Evolutionary conservation across 2,113 vertebrate genomes (phyloP).

Genomic region (Gambusia holbrooki): DNA sequence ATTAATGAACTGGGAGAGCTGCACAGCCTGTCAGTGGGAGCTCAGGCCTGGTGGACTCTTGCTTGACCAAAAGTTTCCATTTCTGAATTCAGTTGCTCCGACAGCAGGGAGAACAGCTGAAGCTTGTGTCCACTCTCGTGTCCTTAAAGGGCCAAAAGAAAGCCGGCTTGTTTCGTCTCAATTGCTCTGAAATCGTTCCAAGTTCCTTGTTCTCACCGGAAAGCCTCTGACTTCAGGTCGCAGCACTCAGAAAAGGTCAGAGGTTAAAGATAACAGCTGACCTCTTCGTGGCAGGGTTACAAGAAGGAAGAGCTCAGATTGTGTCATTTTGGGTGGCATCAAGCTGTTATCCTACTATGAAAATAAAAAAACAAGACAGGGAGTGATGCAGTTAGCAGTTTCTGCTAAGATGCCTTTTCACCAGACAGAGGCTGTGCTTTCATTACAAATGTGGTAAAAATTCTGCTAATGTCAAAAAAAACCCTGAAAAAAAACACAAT

Average conservation of each 20-base stretch:
- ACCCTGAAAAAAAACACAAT: too few species aligned
- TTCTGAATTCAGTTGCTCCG: slow-evolving; percentile 21
- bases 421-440: not conserved
- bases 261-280: slow-evolving; percentile 34
- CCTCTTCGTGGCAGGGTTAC: slow-evolving; percentile 27
- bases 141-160: slow-evolving; percentile 42
- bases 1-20: slow-evolving; percentile 55
- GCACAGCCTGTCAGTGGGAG: slow-evolving; percentile 34
- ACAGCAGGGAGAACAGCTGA: slow-evolving; percentile 33
- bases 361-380: not conserved
- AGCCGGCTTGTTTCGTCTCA: slow-evolving; percentile 33
- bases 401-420: slow-evolving; percentile 18
- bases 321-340: slow-evolving; percentile 43
- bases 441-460: too few species aligned
- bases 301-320: slow-evolving; percentile 42
- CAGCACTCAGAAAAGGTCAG: slow-evolving; percentile 23
- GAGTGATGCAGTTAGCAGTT: slow-evolving; percentile 23
- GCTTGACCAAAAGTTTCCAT: slow-evolving; percentile 48
- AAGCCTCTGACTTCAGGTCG: slow-evolving; percentile 27
- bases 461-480: too few species aligned
- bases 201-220: slow-evolving; percentile 21
- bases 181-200: slow-evolving; percentile 37
- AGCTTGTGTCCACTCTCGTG: slow-evolving; percentile 41
- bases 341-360: slow-evolving; percentile 33
- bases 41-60: slow-evolving; percentile 33